phyloP scores from a whole-genome alignment of 2,113 vertebrate genomes.

The Vulpes vulpes region DNA sequence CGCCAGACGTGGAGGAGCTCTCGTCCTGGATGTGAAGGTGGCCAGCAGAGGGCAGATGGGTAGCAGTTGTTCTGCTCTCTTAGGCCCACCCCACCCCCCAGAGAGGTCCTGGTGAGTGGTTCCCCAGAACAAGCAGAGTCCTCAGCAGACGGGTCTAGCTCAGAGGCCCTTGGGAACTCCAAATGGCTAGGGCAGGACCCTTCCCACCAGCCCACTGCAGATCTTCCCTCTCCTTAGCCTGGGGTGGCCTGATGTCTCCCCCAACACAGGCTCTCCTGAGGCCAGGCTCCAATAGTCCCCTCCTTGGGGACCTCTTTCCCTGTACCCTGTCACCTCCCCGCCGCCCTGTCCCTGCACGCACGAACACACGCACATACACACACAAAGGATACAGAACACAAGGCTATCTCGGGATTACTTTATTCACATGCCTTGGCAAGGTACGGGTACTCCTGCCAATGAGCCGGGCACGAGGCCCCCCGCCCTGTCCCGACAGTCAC shows the following conservation, averaged over 20 bases:
- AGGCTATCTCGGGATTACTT: conserved; percentile 54
- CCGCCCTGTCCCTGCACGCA: background rate
- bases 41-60: background rate
- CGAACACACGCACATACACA: too few species aligned
- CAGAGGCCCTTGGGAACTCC: background rate
- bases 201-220: background rate
- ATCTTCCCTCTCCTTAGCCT: background rate
- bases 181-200: background rate
- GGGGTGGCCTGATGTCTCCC: background rate
- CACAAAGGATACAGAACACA: background rate
- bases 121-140: background rate
- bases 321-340: background rate
- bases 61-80: background rate
- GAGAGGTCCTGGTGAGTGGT: background rate
- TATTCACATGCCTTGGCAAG: conserved; percentile 68
- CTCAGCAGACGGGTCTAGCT: background rate
- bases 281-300: background rate
- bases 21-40: too few species aligned
- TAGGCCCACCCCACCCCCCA: background rate
- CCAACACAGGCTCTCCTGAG: background rate
- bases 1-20: background rate
- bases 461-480: background rate
- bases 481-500: background rate
- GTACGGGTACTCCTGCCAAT: background rate
- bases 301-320: background rate